A percentile compares a stretch with the other conserved stretches of the same genome.
phyloP scores from a whole-genome alignment of 2,797 vertebrate species.

The Mycteria americana region DNA sequence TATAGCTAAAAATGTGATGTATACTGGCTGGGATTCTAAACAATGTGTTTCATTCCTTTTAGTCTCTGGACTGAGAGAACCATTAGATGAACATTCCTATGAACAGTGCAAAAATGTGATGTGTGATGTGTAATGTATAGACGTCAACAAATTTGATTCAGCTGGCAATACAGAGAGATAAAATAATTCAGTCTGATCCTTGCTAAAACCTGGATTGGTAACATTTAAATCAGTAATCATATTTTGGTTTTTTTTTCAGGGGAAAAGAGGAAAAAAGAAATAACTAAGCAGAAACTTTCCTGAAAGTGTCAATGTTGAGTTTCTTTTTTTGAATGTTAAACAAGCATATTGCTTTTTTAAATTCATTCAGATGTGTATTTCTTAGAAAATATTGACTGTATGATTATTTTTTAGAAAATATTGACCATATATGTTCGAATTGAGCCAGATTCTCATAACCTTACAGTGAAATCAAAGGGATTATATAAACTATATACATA shows the following conservation, averaged over 20 bases:
- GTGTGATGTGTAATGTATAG: neutral
- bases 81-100: neutral
- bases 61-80: neutral
- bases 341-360: accelerated
- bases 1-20: neutral
- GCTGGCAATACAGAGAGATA: neutral
- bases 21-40: neutral
- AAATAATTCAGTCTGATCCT: neutral
- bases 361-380: neutral
- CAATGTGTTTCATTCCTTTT: neutral
- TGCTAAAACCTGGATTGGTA: neutral
- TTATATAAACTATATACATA: neutral
- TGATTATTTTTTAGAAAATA: neutral
- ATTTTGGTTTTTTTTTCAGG: neutral
- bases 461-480: neutral
- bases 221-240: neutral
- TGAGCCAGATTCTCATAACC: neutral
- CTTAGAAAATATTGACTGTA: neutral
- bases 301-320: neutral
- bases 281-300: neutral
- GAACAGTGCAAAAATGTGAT: neutral
- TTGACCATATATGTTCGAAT: neutral
- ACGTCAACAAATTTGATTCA: neutral
- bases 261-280: neutral
- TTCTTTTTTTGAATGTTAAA: neutral